Conservation (phyloP, 2,888 invertebrate species). For the Anoplius nigerrimus region DNA sequence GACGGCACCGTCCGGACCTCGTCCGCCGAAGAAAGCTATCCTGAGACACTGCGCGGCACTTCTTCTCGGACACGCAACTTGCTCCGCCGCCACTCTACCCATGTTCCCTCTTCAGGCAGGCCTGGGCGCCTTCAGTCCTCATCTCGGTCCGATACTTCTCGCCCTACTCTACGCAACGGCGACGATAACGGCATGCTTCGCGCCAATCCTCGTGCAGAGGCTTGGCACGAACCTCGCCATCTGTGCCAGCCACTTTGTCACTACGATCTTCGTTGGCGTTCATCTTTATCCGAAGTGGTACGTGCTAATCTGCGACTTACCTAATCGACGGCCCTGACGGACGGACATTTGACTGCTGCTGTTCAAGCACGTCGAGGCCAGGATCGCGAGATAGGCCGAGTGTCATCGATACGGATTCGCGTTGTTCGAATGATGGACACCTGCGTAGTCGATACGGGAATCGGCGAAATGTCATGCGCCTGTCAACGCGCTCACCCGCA, state of each 20-base stretch:
- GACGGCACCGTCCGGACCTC: conserved; percentile 66
- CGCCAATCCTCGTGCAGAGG: conserved; percentile 77
- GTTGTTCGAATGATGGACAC: too few relatives aligned
- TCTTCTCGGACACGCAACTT: conserved; percentile 78
- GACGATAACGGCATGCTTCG: conserved; percentile 68
- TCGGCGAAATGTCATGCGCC: too few relatives aligned
- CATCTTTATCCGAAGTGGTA: conserved; percentile 68
- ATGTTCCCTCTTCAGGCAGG: conserved; percentile 78
- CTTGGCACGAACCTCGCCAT: conserved; percentile 77
- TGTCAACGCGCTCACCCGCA: too few relatives aligned
- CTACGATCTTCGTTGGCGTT: conserved; percentile 67
- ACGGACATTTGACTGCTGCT: too few relatives aligned
- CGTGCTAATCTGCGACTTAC: not conserved
- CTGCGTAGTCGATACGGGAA: too few relatives aligned
- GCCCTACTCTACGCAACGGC: conserved; percentile 67
- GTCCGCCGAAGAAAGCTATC: conserved; percentile 68
- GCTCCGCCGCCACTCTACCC: conserved; percentile 81
- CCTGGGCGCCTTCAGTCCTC: conserved; percentile 72
- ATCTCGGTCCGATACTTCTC: conserved; percentile 74
- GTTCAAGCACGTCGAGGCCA: too few relatives aligned
- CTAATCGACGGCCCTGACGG: too few relatives aligned
- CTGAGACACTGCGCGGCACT: conserved; percentile 73
- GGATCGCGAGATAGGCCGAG: too few relatives aligned
- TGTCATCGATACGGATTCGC: too few relatives aligned
- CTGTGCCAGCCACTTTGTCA: conserved; percentile 62